Evolutionary conservation across 2,797 vertebrate species (phyloP).

Genomic region (Esox lucius): DNA sequence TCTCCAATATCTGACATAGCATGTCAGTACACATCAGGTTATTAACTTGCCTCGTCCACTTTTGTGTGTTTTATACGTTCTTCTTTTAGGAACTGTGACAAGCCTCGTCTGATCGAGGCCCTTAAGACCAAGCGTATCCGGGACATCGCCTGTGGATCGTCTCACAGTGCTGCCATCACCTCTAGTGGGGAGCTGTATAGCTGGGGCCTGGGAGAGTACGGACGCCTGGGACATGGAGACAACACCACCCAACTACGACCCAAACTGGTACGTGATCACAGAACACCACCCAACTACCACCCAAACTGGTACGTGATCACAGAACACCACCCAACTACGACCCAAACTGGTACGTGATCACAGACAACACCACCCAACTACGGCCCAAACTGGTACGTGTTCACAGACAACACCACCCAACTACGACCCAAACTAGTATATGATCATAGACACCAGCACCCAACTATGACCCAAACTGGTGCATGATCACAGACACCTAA

Average conservation of each 20-base stretch:
- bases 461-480: not conserved
- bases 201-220: conserved; percentile 99
- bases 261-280: conserved; percentile 83
- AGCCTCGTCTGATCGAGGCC: conserved; percentile 94
- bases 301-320: not conserved
- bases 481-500: not conserved
- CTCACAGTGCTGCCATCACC: conserved; percentile 96
- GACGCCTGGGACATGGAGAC: conserved; percentile 94
- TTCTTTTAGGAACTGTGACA: conserved; percentile 92
- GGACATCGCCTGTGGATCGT: conserved; percentile 97
- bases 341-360: not conserved
- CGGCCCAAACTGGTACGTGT: not conserved
- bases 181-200: conserved; percentile 96
- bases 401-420: not conserved
- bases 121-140: conserved; percentile 96
- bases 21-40: too few species aligned
- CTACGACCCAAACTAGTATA: not conserved
- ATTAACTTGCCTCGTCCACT: too few species aligned
- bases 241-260: conserved; percentile 97
- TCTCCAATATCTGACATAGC: too few species aligned
- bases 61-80: not conserved
- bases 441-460: not conserved
- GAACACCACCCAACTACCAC: not conserved
- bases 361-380: not conserved
- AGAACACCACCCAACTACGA: not conserved